These are phyloP conservation scores for Hirtodrosophila histrioides DNA, from an alignment of 2,888 invertebrate species.

Conservation along the genomic window DNA sequence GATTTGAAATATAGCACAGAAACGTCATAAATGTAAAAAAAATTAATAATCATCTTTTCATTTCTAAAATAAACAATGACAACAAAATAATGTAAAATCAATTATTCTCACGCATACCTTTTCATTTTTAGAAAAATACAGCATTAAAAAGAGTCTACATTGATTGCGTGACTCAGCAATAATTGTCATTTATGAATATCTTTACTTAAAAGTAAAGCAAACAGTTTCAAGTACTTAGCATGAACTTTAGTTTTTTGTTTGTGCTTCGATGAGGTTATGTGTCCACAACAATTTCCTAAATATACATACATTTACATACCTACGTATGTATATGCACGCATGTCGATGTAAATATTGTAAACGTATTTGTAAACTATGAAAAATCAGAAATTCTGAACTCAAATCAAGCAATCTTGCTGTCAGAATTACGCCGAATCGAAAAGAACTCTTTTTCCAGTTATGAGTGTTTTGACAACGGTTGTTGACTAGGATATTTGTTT, in stretches of 20 bases:
- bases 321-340: background rate
- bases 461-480: no score
- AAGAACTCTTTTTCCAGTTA: no score
- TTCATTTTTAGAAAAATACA: slow-evolving; percentile 54
- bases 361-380: slow-evolving; percentile 7
- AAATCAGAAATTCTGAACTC: slow-evolving; percentile 2
- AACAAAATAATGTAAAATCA: slow-evolving; percentile 72
- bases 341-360: slow-evolving; percentile 9
- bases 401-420: background rate
- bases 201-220: slow-evolving; percentile 58
- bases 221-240: slow-evolving; percentile 59
- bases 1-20: slow-evolving; percentile 27
- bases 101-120: slow-evolving; percentile 70
- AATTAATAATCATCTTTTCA: slow-evolving; percentile 69
- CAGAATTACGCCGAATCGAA: background rate
- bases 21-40: slow-evolving; percentile 49
- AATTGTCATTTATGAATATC: slow-evolving; percentile 55
- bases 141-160: slow-evolving; percentile 57
- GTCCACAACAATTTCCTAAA: slow-evolving; percentile 47
- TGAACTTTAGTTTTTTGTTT: slow-evolving; percentile 51
- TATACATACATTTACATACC: slow-evolving; percentile 39
- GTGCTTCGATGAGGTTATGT: slow-evolving; percentile 29
- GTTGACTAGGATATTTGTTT: no score
- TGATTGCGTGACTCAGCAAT: slow-evolving; percentile 62
- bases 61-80: slow-evolving; percentile 75